Evolutionary conservation across 2,888 invertebrate genomes (phyloP).

Genomic region (Scaptomyza reducta): DNA sequence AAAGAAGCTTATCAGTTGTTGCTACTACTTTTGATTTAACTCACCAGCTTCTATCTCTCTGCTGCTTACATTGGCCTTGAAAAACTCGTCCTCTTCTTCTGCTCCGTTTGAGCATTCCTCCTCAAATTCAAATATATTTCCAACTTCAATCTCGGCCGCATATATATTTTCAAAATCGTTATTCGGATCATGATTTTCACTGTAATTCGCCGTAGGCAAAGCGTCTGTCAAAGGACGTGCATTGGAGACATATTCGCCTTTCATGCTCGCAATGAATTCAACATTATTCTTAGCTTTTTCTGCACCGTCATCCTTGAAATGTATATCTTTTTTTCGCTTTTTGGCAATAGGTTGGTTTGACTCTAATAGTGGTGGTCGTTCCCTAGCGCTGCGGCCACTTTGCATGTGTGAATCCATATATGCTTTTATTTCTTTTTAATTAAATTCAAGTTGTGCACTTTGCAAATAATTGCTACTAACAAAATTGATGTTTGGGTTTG

Average conservation of each 20-base stretch:
- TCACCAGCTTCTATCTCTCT: neutral
- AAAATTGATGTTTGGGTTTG: neutral
- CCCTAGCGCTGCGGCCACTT: neutral
- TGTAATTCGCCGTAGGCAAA: neutral
- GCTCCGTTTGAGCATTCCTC: neutral
- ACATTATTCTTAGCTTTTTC: neutral
- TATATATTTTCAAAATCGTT: neutral
- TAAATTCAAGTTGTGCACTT: neutral
- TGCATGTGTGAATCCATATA: neutral
- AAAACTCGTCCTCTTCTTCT: neutral
- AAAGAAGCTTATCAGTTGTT: no score
- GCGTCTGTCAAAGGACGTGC: neutral
- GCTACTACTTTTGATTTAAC: neutral
- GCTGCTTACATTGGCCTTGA: neutral
- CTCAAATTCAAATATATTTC: neutral
- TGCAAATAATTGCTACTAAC: neutral
- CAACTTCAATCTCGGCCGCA: neutral
- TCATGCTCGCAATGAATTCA: neutral
- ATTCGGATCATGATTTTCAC: neutral
- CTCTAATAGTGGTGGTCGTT: neutral
- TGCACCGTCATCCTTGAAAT: neutral
- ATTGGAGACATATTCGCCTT: neutral
- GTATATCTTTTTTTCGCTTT: neutral
- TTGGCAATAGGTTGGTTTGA: neutral
- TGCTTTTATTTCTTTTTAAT: neutral